A percentile compares a stretch with the other conserved stretches of the same genome.
Evolutionary conservation across 2,113 vertebrate species (phyloP).

Genomic region (Sigmodon hispidus): DNA sequence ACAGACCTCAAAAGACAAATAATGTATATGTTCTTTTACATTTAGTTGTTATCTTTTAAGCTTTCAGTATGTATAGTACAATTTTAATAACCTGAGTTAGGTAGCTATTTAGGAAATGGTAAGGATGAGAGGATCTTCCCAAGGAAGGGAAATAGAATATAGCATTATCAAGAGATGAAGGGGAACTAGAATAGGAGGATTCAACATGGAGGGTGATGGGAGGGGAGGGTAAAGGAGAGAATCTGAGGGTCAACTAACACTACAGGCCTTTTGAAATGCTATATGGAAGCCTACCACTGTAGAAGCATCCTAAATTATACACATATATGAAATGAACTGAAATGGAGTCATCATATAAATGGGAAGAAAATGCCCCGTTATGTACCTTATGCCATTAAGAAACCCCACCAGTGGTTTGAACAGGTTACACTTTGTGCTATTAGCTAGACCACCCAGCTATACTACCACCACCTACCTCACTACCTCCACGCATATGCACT

Average conservation of each 20-base stretch:
- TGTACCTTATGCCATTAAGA: background rate
- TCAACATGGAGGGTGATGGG: background rate
- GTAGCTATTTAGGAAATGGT: background rate
- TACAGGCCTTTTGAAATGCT: background rate
- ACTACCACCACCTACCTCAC: background rate
- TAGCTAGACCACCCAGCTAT: background rate
- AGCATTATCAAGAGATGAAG: too few species aligned
- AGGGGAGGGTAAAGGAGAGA: background rate
- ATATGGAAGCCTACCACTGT: too few species aligned
- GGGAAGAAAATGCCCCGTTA: background rate
- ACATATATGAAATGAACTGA: background rate
- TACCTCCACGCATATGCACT: background rate
- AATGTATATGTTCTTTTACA: background rate
- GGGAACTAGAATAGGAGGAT: background rate
- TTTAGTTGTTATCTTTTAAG: background rate
- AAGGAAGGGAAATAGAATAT: too few species aligned
- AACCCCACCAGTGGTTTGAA: background rate
- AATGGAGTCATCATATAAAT: background rate
- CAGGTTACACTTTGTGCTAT: background rate
- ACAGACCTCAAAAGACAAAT: background rate
- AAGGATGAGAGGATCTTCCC: too few species aligned
- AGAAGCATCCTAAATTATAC: background rate
- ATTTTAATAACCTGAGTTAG: background rate
- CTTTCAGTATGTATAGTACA: background rate
- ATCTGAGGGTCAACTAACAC: background rate